Percentiles rank a stretch among this genome's conserved stretches.
Conservation (phyloP, 53 echinoderm and acorn worm species). For the Actinopyga echinites region DNA sequence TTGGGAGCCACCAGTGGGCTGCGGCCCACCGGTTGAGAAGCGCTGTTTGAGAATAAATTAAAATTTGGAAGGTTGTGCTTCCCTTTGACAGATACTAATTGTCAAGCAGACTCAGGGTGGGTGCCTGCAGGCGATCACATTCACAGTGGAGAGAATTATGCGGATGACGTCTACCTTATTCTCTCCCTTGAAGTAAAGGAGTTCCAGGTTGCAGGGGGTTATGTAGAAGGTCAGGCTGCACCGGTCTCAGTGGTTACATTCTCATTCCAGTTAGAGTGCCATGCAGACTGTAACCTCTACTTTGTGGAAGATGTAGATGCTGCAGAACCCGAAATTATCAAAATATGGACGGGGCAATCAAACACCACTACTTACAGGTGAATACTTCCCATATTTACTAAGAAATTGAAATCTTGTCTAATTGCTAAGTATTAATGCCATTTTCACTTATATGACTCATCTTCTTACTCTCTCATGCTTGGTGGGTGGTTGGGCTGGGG, state of each 20-base stretch:
- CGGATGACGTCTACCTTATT: slow-evolving; percentile 88
- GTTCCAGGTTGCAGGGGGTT: slow-evolving; percentile 65
- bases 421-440: no score
- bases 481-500: no score
- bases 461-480: no score
- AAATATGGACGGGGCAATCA: slow-evolving; percentile 69
- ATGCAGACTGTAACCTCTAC: slow-evolving; percentile 74
- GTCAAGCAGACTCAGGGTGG: slow-evolving; percentile 76
- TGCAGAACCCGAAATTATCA: slow-evolving; percentile 60
- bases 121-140: slow-evolving; percentile 76
- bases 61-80: no score
- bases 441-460: no score
- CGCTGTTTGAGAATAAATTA: no score
- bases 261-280: slow-evolving; percentile 78
- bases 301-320: slow-evolving; percentile 73
- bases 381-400: neutral
- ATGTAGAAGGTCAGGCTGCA: slow-evolving; percentile 77
- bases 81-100: slow-evolving; percentile 47
- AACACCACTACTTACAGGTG: slow-evolving; percentile 64
- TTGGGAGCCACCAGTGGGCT: no score
- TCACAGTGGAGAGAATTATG: slow-evolving; percentile 81
- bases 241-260: slow-evolving; percentile 77
- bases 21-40: no score
- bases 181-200: slow-evolving; percentile 66
- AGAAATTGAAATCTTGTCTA: no score